Evolutionary conservation across 2,888 invertebrate genomes (phyloP), one percentile per base, ranked within the genome.

Genomic region (Gonocerus acuteangulatus): DNA sequence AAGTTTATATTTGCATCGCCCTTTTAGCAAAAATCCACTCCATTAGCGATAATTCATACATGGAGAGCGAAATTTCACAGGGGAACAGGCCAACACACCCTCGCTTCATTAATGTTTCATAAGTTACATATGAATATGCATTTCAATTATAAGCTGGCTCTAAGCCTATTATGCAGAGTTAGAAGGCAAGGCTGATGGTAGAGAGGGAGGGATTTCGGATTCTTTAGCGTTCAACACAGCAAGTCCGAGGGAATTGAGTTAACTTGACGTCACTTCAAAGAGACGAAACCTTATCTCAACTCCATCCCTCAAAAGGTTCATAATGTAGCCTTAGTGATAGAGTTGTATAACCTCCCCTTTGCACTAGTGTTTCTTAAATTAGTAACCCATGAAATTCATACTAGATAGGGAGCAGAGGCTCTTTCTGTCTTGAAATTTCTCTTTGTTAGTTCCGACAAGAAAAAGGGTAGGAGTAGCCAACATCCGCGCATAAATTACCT

Each of bases 41-140:
- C 4, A 18, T 13, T 11, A 11, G 15, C 18, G 18, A 13, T 52
- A 19, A 48, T 19, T 48, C 48, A 11, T 13, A 15, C 44, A 13
- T 16, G 3, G 44, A 56, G 22, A 27, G 13, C 32, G 47, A 36
- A 58, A 58, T 58, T 34, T 58, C 48, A 47, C 47, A 32, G 48
- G 47, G 47, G 36, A 57, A 57, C 15, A 27, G 27, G 27, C 27
- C 27, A 27, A 4, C 27, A 6, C 27, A 27, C 27, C 27, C 27
- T 27, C 27, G 44, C 6, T 42, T 42, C 44, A 36, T 54, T 44
- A 54, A 54, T 39, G 39, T 36, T 54, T 54, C 54, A 54, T 54
- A 39, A 54, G 54, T 19, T 21, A 22, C 54, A 27, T 54, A 54
- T 54, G 54, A 54, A 54, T 54, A 54, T 54, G 54, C 44, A 54